These are phyloP conservation scores for Cuniculus paca DNA, from an alignment of 2,797 vertebrate species.

Conservation along the genomic window DNA sequence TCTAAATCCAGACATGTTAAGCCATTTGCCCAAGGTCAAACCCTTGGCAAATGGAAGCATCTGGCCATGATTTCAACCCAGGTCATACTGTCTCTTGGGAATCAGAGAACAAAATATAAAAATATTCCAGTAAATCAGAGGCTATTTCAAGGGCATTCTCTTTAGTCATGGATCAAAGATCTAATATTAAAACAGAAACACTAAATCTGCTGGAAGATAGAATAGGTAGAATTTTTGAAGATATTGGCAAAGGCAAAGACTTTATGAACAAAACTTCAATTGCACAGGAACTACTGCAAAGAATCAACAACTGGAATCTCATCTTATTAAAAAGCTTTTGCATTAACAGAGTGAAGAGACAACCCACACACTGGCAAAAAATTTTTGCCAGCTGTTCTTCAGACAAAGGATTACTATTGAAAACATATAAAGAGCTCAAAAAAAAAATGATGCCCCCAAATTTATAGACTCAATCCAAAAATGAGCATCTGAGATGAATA, in stretches of 20 bases:
- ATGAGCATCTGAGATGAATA: not conserved
- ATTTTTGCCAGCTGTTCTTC: not conserved
- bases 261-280: not conserved
- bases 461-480: not conserved
- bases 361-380: not conserved
- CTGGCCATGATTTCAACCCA: not conserved
- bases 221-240: not conserved
- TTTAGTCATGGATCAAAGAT: not conserved
- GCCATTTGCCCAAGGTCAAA: not conserved
- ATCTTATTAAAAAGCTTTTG: not conserved
- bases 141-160: constrained; percentile 12
- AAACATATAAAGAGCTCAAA: not conserved
- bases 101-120: constrained; percentile 16
- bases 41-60: not conserved
- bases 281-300: not conserved
- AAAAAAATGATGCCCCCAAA: not conserved
- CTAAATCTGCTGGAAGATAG: not conserved
- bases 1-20: not conserved
- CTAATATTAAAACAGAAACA: not conserved
- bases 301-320: not conserved
- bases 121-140: not conserved
- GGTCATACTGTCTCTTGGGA: not conserved
- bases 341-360: not conserved
- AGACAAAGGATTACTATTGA: not conserved
- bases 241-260: not conserved